A percentile compares a stretch with the other conserved stretches of the same genome.
Evolutionary conservation across 2,113 vertebrate genomes (phyloP).

Genomic region (Semnornis frantzii): DNA sequence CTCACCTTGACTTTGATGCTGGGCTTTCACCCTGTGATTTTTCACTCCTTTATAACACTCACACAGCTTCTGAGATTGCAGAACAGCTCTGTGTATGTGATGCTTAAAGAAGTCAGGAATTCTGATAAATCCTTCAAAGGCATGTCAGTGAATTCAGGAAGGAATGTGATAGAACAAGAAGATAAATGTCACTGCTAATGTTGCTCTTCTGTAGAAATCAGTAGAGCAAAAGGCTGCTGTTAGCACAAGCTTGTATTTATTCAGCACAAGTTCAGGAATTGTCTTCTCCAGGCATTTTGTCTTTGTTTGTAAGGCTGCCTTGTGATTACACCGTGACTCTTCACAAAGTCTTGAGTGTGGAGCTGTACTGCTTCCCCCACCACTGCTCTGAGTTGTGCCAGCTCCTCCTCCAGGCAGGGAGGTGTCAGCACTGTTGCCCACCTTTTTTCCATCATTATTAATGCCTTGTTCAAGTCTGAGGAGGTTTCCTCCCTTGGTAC

Average conservation of each 20-base stretch:
- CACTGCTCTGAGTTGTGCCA: neutral
- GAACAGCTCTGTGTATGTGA: neutral
- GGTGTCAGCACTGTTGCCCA: neutral
- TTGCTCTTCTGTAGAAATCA: neutral
- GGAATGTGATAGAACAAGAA: neutral
- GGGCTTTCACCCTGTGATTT: neutral
- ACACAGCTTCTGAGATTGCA: neutral
- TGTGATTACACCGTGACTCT: accelerated
- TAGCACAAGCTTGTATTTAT: neutral
- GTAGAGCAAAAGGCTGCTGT: neutral
- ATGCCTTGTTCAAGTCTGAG: neutral
- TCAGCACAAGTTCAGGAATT: neutral
- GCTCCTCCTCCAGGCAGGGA: neutral
- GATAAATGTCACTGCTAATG: neutral
- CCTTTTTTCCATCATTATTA: neutral
- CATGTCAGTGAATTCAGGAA: neutral
- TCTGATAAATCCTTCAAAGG: neutral
- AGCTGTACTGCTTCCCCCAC: neutral
- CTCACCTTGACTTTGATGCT: neutral
- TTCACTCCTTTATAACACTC: neutral
- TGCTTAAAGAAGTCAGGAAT: neutral
- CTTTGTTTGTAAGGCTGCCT: neutral
- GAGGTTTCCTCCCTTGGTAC: neutral
- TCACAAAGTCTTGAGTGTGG: neutral
- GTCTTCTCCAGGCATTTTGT: neutral